These are phyloP conservation scores for Aphidius ervi DNA, from an alignment of 1,140 invertebrate species.

Conservation along the genomic window DNA sequence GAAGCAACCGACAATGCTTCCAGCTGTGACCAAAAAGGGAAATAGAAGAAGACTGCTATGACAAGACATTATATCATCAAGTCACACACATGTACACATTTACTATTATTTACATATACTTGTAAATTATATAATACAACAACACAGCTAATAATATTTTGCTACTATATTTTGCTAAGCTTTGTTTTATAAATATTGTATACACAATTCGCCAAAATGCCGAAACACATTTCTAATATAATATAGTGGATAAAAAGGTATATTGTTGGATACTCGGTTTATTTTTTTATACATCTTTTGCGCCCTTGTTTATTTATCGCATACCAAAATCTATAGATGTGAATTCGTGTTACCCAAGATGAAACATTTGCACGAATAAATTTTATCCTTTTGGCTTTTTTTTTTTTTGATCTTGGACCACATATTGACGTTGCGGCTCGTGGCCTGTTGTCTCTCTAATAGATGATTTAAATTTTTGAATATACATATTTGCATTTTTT, in stretches of 20 bases:
- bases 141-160: too few species aligned
- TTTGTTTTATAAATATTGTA: too few species aligned
- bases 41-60: slow-evolving; percentile 13
- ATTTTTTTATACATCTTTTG: not conserved
- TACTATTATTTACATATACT: too few species aligned
- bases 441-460: slow-evolving; percentile 38
- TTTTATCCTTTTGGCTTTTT: not conserved
- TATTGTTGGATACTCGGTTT: too few species aligned
- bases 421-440: slow-evolving; percentile 26
- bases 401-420: not conserved
- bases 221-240: too few species aligned
- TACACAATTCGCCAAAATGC: too few species aligned
- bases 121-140: too few species aligned
- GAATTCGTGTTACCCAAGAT: not conserved
- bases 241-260: too few species aligned
- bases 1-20: slow-evolving; percentile 10
- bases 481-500: slow-evolving; percentile 29
- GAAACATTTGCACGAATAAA: too few species aligned
- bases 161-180: too few species aligned
- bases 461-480: slow-evolving; percentile 50
- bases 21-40: slow-evolving; percentile 24
- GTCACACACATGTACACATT: too few species aligned
- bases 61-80: too few species aligned
- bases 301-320: slow-evolving; percentile 32
- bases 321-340: slow-evolving; percentile 32